Evolutionary conservation across 2,113 vertebrate species (phyloP).

Genomic region (Empidonax alnorum): DNA sequence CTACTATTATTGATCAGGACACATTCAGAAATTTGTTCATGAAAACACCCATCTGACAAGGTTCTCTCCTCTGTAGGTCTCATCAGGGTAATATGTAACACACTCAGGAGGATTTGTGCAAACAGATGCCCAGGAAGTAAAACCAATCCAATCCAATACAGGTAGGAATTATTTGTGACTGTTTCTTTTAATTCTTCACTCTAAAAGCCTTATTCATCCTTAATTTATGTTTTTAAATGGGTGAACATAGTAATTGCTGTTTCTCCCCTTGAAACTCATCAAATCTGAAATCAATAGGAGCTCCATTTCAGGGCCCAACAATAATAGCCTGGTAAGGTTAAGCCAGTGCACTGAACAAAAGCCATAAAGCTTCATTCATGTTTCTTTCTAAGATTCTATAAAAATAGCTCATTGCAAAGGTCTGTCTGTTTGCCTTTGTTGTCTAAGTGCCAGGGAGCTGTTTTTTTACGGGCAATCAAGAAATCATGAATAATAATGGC

Average conservation of each 20-base stretch:
- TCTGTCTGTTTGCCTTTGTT: not conserved
- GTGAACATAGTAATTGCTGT: slow-evolving; percentile 45
- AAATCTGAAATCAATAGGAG: slow-evolving; percentile 49
- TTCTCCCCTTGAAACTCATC: slow-evolving; percentile 35
- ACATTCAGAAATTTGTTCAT: slow-evolving; percentile 7
- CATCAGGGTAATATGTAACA: not conserved
- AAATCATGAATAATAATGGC: not conserved
- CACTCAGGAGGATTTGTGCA: not conserved
- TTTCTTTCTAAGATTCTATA: not conserved
- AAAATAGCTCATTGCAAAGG: not conserved
- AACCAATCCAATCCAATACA: slow-evolving; percentile 17
- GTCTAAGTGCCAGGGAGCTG: not conserved
- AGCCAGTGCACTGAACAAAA: slow-evolving; percentile 29
- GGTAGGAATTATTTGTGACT: not conserved
- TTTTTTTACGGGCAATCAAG: not conserved
- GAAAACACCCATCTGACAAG: not conserved
- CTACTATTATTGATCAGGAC: not conserved
- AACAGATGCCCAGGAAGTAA: slow-evolving; percentile 15
- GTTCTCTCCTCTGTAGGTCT: not conserved
- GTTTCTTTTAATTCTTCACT: slow-evolving; percentile 29
- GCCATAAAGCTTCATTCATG: slow-evolving; percentile 23
- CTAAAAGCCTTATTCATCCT: slow-evolving; percentile 42
- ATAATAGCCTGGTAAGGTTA: slow-evolving; percentile 16
- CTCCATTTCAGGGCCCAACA: slow-evolving; percentile 25
- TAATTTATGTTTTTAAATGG: slow-evolving; percentile 62